Conservation (phyloP, 2,113 vertebrate genomes). For the Ardeotis arabs region DNA sequence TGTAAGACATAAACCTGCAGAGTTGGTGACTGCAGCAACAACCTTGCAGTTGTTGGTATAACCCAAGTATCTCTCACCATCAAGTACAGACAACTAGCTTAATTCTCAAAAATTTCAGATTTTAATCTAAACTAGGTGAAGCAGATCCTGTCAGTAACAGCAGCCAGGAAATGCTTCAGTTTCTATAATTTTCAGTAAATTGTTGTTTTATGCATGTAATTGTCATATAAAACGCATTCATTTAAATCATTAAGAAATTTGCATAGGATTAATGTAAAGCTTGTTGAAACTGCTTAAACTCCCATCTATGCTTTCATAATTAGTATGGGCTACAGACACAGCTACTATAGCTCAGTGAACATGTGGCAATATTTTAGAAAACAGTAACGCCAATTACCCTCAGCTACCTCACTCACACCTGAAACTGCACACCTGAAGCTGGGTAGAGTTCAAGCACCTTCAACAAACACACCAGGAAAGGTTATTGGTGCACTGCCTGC, state of each 20-base stretch:
- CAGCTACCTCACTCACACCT: neutral
- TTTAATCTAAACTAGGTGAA: neutral
- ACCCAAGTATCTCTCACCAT: neutral
- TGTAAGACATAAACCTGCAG: rapidly evolving
- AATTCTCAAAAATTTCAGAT: neutral
- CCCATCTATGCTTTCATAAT: neutral
- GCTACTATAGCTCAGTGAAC: rapidly evolving
- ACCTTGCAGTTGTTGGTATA: neutral
- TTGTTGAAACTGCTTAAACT: neutral
- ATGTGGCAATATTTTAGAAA: neutral
- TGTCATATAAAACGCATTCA: neutral
- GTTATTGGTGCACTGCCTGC: neutral
- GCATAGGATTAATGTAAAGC: neutral
- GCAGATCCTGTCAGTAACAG: neutral
- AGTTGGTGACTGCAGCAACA: too few relatives aligned
- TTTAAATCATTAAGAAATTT: neutral
- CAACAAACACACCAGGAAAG: neutral
- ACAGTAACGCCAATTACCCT: neutral
- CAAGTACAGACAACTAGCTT: neutral
- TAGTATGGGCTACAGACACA: too few relatives aligned
- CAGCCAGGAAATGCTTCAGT: neutral
- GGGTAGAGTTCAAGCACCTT: neutral
- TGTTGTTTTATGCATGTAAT: neutral
- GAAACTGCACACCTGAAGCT: rapidly evolving
- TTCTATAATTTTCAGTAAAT: neutral